A percentile compares a stretch with the other conserved stretches of the same genome.
Conservation (phyloP, 2,888 invertebrate genomes). For the Zootermopsis nevadensis region DNA sequence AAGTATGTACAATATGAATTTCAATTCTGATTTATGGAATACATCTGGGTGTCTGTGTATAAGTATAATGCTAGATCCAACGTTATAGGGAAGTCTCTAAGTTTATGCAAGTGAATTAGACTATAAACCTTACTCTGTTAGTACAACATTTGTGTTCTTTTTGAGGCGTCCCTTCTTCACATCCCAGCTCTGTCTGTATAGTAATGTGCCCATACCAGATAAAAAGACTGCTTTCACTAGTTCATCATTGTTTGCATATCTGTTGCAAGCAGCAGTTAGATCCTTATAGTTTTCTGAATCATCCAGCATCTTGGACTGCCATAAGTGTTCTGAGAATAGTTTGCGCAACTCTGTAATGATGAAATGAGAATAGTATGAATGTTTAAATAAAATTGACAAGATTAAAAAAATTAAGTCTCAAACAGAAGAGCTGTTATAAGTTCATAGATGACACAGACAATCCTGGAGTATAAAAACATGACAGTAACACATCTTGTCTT, state of each 20-base stretch:
- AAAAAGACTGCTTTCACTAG: slow-evolving; percentile 69
- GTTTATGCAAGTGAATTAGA: no score
- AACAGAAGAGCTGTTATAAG: neutral
- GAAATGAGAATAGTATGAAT: slow-evolving; percentile 22
- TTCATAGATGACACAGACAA: neutral
- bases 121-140: slow-evolving; percentile 66
- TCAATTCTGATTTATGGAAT: no score
- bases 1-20: no score
- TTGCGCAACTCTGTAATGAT: slow-evolving; percentile 58
- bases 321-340: slow-evolving; percentile 68
- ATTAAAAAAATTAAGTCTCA: neutral
- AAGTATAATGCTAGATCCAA: no score
- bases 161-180: slow-evolving; percentile 68
- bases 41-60: no score
- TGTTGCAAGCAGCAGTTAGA: slow-evolving; percentile 61
- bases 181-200: slow-evolving; percentile 65
- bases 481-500: neutral
- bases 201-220: slow-evolving; percentile 69
- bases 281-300: slow-evolving; percentile 57
- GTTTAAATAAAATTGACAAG: neutral
- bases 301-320: slow-evolving; percentile 61
- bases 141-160: slow-evolving; percentile 62
- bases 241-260: slow-evolving; percentile 69
- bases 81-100: no score
- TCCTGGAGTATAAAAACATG: neutral